phyloP scores from a whole-genome alignment of 1,140 invertebrate species.

The Drosophila ogumai region DNA sequence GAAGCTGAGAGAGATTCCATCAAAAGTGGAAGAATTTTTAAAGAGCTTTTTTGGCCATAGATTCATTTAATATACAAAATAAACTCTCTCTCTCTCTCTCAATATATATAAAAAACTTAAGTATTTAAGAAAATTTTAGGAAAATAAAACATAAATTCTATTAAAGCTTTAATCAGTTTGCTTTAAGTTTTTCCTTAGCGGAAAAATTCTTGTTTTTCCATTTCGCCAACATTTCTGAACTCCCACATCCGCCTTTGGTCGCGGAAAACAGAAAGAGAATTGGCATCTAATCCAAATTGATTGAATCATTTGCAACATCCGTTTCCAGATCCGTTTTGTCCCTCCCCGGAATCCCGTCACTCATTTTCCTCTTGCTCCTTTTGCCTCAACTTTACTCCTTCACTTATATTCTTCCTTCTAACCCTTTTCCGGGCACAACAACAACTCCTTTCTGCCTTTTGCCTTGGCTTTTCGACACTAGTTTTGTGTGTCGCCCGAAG shows the following conservation, averaged over 20 bases:
- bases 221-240: background rate
- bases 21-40: conserved; percentile 5
- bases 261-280: conserved; percentile 6
- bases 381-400: background rate
- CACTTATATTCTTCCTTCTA: background rate
- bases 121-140: background rate
- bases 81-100: background rate
- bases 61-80: background rate
- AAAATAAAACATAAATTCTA: too few relatives aligned
- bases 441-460: conserved; percentile 12
- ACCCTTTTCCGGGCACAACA: conserved; percentile 7
- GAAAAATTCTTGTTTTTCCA: background rate
- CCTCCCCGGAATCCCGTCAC: background rate
- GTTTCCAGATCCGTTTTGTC: conserved; percentile 22
- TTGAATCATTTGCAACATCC: conserved; percentile 52
- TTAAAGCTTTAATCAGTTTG: background rate
- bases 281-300: conserved; percentile 36
- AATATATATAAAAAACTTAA: too few relatives aligned
- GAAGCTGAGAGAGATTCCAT: conserved; percentile 7
- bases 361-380: background rate
- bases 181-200: background rate
- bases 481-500: conserved; percentile 18
- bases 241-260: conserved; percentile 10
- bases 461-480: conserved; percentile 43
- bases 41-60: background rate